Evolutionary conservation across 2,888 invertebrate genomes (phyloP).

Genomic region (Synanthedon myopaeformis): DNA sequence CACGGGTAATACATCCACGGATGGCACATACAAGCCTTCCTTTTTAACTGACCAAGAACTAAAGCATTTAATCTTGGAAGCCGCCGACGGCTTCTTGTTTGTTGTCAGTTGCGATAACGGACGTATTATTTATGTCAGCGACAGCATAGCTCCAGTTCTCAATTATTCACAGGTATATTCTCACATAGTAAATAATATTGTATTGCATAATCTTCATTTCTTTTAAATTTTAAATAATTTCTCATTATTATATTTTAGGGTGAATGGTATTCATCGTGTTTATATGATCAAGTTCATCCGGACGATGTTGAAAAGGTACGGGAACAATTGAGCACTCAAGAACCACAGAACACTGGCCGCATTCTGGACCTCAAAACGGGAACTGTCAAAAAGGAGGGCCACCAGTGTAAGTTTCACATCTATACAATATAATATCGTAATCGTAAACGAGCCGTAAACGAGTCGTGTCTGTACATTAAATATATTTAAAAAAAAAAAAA

Average conservation of each 20-base stretch:
- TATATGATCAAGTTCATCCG: conserved; percentile 97
- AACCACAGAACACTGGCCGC: conserved; percentile 94
- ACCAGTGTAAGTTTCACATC: conserved; percentile 82
- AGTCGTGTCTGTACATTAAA: neutral
- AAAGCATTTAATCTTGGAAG: conserved; percentile 98
- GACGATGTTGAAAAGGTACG: conserved; percentile 97
- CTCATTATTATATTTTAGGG: conserved; percentile 63
- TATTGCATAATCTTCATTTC: neutral
- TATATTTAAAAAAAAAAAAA: too few species aligned
- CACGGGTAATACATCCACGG: conserved; percentile 95
- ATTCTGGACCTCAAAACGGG: conserved; percentile 98
- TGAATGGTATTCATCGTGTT: conserved; percentile 97
- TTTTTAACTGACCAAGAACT: conserved; percentile 99
- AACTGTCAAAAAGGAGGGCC: conserved; percentile 98
- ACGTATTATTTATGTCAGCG: conserved; percentile 97
- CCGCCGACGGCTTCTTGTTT: conserved; percentile 96
- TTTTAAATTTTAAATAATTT: neutral
- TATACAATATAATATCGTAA: too few species aligned
- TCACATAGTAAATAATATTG: neutral
- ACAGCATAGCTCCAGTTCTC: conserved; percentile 97
- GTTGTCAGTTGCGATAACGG: conserved; percentile 98
- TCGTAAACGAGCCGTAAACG: neutral
- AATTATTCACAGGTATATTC: conserved; percentile 87
- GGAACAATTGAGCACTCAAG: conserved; percentile 97
- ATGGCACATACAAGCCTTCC: conserved; percentile 98